Evolutionary conservation across 1,140 invertebrate species (phyloP), one percentile per base, ranked within the genome.

Genomic region (Hycleus phaleratus): DNA sequence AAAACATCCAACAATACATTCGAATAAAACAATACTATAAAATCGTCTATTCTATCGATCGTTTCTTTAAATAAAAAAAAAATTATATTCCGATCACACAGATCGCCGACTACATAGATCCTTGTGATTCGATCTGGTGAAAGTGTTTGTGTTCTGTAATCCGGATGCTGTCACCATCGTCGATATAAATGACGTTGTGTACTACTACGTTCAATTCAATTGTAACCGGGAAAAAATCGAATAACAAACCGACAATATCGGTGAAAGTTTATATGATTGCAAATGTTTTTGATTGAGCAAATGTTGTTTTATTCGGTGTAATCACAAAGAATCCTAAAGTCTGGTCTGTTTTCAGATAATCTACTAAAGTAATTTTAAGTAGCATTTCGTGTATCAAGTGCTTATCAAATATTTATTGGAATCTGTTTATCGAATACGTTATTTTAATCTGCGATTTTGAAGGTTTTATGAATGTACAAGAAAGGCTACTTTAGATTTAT

Each of bases 391-490:
- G 66, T 68, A 68, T 64, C 59, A 61, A 58, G 56, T 59, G 59
- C 63, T 67, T 67, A 67, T 67, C 65, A 67, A 56, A 65, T 68
- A 68, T 68, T 68, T 68, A 68, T 68, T 68, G 63, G 66, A 62
- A 68, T 65, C 66, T 65, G 58, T 66, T 67, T 68, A 66, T 68
- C 66, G 66, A 53, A 60, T 65, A 61, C 66, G 64, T 63, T 68
- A 68, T 68, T 65, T 68, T 68, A 65, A 68, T 67, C 65, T 60
- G 55, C 55, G 46, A 62, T 62, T 62, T 67, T 63, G 65, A 67
- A 61, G 65, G 58, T 61, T 67, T 67, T 67, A 67, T 63, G 65
- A 62, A 57, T 59, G 51, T 51, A 59, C 58, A 61, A 59, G 57
- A 64, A 61, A 63, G 60, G 49, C 63, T 62, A 60, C 64, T 62